Base-by-base conservation (phyloP, 1,140 invertebrate genomes). In the Leptinotarsa texana region DNA sequence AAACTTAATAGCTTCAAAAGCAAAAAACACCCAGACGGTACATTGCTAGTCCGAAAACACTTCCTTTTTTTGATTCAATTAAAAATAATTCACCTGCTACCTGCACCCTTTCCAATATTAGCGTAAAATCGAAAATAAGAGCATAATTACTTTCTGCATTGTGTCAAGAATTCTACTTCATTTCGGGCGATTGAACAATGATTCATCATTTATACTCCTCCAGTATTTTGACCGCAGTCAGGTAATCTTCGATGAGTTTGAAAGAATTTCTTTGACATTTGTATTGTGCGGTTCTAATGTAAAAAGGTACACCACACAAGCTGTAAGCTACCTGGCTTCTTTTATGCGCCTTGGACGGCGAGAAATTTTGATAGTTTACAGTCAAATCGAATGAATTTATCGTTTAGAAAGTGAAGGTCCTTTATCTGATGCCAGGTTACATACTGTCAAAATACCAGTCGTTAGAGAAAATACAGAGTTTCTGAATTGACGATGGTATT, bases 151-250 rank as follows among this genome's bases (percentile, higher is more conserved):
- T 65, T 65, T 65, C 51, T 65, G 17, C 27, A 24, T 65, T 65
- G 21, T 65, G 21, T 22, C 63, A 65, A 18, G 21, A n/a, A 65
- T n/a, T 65, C 63, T 8, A 65, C 27, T 65, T 21, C 21, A 65
- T 65, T 65, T 65, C 63, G 63, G 21, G 63, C 27, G 63, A 65
- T 24, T 65, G 63, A 65, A 65, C 21, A 65, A 65, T 65, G 63
- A 65, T 65, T n/a, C 63, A 33, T 65, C 21, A 65, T 17, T 65
- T 33, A 65, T 65, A 65, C 13, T 24, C 21, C 51, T 65, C 17
- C 21, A 13, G 15, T 65, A 65, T 65, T 65, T 65, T 65, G 63
- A 65, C 63, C 63, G 63, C 63, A 65, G 63, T 65, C 63, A 65
- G 63, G 63, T 65, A 65, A 65, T 65, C n/a, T 57, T 57, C 51